These are phyloP conservation scores for Sebastes iracundus DNA, from an alignment of 2,797 vertebrate genomes.

Conservation along the genomic window DNA sequence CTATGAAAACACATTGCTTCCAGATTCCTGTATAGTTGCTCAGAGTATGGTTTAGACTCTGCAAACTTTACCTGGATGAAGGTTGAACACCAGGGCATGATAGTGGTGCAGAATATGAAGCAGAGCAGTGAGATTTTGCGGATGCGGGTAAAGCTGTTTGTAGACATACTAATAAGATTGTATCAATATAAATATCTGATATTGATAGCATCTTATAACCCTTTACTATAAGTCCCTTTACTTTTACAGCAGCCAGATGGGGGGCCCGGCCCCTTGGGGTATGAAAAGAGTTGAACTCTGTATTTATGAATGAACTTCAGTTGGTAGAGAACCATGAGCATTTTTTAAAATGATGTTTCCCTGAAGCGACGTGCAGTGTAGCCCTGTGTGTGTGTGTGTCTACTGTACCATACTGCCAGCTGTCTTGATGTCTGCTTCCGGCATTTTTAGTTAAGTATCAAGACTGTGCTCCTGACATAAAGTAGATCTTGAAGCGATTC, in stretches of 20 bases:
- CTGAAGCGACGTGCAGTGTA: not conserved
- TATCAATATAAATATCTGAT: not conserved
- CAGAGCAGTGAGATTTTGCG: not conserved
- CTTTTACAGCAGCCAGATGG: not conserved
- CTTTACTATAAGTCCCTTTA: not conserved
- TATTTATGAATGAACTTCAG: slow-evolving; percentile 30
- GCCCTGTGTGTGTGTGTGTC: not conserved
- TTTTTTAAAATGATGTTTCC: not conserved
- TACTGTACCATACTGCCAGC: not conserved
- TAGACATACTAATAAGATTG: not conserved
- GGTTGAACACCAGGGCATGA: not conserved
- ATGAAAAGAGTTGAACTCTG: not conserved
- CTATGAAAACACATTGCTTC: not conserved
- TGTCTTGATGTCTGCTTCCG: slow-evolving; percentile 25
- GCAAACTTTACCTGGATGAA: not conserved
- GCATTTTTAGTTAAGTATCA: slow-evolving; percentile 25
- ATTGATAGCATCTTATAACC: not conserved
- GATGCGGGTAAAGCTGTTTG: not conserved
- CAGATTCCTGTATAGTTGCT: not conserved
- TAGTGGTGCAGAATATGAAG: not conserved
- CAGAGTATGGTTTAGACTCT: not conserved
- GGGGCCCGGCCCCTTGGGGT: not conserved
- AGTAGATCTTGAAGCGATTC: slow-evolving; percentile 7
- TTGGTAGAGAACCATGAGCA: not conserved
- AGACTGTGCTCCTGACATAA: slow-evolving; percentile 14